Evolutionary conservation across 2,888 invertebrate genomes (phyloP).

Genomic region (Myathropa florea): DNA sequence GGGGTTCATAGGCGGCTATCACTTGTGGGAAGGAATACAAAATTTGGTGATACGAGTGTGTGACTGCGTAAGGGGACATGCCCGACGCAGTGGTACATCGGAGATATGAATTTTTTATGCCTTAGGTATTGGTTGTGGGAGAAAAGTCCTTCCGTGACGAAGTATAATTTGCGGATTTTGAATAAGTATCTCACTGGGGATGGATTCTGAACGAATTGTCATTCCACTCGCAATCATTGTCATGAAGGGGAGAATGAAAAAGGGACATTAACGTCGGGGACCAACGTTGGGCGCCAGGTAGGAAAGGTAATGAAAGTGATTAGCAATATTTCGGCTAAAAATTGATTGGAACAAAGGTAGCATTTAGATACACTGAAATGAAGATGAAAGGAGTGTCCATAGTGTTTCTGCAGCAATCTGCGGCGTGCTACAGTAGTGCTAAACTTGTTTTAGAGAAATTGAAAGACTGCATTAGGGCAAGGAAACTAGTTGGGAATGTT

Average conservation of each 20-base stretch:
- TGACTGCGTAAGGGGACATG: slow-evolving; percentile 9
- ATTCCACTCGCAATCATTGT: neutral
- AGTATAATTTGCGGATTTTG: neutral
- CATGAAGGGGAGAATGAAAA: neutral
- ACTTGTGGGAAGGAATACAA: slow-evolving; percentile 7
- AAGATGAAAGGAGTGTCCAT: too few species aligned
- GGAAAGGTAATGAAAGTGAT: neutral
- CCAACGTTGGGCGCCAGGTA: neutral
- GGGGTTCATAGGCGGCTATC: neutral
- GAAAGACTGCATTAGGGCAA: too few species aligned
- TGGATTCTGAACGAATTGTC: neutral
- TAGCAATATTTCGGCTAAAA: too few species aligned
- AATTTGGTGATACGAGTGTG: slow-evolving; percentile 5
- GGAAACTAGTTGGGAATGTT: too few species aligned
- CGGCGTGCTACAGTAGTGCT: too few species aligned
- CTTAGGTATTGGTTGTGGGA: neutral
- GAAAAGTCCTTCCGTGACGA: slow-evolving; percentile 3
- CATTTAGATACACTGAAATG: too few species aligned
- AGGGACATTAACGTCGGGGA: neutral
- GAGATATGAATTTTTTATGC: slow-evolving; percentile 24
- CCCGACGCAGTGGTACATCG: neutral
- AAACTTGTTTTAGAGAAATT: too few species aligned
- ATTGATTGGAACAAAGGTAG: too few species aligned
- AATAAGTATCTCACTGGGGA: neutral
- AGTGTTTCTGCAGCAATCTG: too few species aligned